phyloP scores from a whole-genome alignment of 2,797 vertebrate species.

The Mycteria americana region DNA sequence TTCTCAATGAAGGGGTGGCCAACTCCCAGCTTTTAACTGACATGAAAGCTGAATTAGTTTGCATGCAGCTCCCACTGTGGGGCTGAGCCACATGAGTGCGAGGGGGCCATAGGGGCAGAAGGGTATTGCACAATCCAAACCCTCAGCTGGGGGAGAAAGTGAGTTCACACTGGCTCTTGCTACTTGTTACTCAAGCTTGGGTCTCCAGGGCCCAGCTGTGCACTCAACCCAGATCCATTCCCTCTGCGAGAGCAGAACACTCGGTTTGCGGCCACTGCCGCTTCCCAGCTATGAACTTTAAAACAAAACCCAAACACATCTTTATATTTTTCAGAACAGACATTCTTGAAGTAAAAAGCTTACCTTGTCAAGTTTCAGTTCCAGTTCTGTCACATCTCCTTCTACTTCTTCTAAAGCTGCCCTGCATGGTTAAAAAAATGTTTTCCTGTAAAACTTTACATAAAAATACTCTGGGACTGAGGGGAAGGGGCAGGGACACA shows the following conservation, averaged over 20 bases:
- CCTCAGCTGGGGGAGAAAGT: background rate
- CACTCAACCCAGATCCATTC: fast-evolving
- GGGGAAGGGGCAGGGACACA: background rate
- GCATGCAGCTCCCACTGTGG: background rate
- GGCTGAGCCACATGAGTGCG: background rate
- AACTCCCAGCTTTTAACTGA: background rate
- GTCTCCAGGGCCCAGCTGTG: background rate
- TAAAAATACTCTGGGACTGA: background rate
- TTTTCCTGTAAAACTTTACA: background rate
- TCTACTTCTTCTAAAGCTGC: slow-evolving; percentile 97
- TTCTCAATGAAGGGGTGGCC: background rate
- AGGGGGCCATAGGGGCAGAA: fast-evolving
- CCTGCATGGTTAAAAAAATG: slow-evolving; percentile 73
- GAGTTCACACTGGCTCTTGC: fast-evolving
- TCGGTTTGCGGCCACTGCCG: fast-evolving
- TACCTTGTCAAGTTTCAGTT: slow-evolving; percentile 98
- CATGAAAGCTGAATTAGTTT: background rate
- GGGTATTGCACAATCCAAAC: background rate
- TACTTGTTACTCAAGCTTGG: background rate
- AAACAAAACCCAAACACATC: background rate
- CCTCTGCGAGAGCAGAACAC: background rate
- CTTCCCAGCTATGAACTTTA: background rate
- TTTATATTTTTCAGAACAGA: background rate
- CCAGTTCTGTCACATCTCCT: slow-evolving; percentile 94
- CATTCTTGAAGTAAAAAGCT: background rate